Percentiles rank a stretch among this genome's conserved stretches.
Evolutionary conservation across 2,888 invertebrate species (phyloP).

Genomic region (Melieria crassipennis): DNA sequence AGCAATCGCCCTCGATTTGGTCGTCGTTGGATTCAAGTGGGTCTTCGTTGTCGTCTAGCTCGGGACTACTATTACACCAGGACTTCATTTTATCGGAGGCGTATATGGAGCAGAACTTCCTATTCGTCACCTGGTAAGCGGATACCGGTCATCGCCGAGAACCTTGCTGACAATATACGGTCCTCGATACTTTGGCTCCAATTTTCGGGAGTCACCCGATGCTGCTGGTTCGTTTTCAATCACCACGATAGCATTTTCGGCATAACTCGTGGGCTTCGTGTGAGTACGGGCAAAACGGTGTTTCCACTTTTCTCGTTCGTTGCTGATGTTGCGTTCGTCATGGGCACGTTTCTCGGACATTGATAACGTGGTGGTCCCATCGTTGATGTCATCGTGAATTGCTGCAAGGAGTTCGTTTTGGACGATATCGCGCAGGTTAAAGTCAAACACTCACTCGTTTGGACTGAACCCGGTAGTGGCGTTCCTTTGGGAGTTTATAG

Average conservation of each 20-base stretch:
- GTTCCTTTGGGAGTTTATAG: constrained; percentile 35
- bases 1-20: constrained; percentile 29
- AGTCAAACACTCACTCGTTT: constrained; percentile 31
- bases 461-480: constrained; percentile 23
- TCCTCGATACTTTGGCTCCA: constrained; percentile 38
- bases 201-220: constrained; percentile 40
- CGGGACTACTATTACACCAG: constrained; percentile 28
- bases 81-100: constrained; percentile 39
- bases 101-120: constrained; percentile 36
- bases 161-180: constrained; percentile 36
- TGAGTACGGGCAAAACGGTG: constrained; percentile 29
- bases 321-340: constrained; percentile 17
- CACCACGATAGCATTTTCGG: constrained; percentile 21
- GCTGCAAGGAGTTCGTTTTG: constrained; percentile 6
- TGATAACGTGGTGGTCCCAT: background rate
- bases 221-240: constrained; percentile 32
- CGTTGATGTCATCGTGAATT: constrained; percentile 8
- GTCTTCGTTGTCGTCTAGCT: constrained; percentile 11
- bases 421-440: background rate
- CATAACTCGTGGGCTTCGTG: constrained; percentile 7
- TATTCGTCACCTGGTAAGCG: constrained; percentile 30
- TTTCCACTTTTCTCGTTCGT: constrained; percentile 26
- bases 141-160: constrained; percentile 40
- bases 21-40: background rate
- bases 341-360: constrained; percentile 7